Percentiles rank a stretch among this genome's conserved stretches.
phyloP scores from a whole-genome alignment of 2,888 invertebrate genomes.

The Drosophila cyrtoloma region DNA sequence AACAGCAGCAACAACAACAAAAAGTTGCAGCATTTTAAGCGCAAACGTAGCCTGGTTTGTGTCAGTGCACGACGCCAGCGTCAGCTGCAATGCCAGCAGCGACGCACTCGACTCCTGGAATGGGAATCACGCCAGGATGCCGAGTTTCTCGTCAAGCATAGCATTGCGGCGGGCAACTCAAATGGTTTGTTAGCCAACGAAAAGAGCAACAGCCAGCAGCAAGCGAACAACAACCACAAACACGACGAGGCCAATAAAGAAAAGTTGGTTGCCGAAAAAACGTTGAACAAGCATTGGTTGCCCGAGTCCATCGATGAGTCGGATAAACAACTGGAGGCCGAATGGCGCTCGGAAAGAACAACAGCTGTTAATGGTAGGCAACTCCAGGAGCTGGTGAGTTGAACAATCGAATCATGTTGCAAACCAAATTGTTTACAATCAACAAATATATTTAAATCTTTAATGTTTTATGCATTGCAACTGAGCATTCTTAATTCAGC shows the following conservation, averaged over 20 bases:
- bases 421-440: background rate
- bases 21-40: background rate
- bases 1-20: background rate
- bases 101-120: conserved; percentile 42
- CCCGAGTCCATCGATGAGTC: conserved; percentile 27
- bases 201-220: background rate
- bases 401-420: background rate
- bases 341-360: conserved; percentile 51
- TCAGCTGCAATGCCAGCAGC: conserved; percentile 6
- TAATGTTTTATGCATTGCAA: background rate
- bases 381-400: conserved; percentile 52
- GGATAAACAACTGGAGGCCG: conserved; percentile 29
- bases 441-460: background rate
- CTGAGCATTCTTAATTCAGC: background rate
- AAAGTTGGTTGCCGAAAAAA: background rate
- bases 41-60: conserved; percentile 21
- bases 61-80: conserved; percentile 13
- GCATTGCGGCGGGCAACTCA: background rate
- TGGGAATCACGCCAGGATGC: conserved; percentile 57
- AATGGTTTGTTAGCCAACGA: background rate
- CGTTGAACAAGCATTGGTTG: conserved; percentile 7
- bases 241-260: background rate
- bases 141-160: conserved; percentile 42
- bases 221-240: background rate
- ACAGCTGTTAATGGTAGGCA: conserved; percentile 31